Conservation (phyloP, 2,888 invertebrate species). For the Elysia crispata region DNA sequence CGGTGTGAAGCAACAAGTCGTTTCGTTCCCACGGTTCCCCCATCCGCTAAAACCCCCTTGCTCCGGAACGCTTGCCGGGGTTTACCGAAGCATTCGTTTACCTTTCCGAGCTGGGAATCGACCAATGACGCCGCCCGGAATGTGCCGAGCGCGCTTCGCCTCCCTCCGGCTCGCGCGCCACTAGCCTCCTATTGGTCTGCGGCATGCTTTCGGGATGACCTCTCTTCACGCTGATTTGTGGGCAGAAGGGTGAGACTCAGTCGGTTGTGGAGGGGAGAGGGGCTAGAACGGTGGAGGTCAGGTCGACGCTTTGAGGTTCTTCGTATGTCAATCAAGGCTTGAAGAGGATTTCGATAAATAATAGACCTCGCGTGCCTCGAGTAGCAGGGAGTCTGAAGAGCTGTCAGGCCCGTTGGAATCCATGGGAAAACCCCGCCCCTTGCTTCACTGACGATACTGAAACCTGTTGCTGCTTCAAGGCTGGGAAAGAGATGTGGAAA, state of each 20-base stretch:
- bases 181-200: slow-evolving; percentile 14
- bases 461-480: too few relatives aligned
- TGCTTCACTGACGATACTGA: too few relatives aligned
- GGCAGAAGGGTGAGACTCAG: too few relatives aligned
- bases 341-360: slow-evolving; percentile 36
- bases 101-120: background rate
- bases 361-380: slow-evolving; percentile 42
- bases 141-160: slow-evolving; percentile 43
- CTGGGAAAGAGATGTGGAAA: background rate
- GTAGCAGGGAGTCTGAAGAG: background rate
- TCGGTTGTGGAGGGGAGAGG: too few relatives aligned
- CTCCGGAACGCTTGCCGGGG: too few relatives aligned
- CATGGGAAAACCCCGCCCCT: slow-evolving; percentile 45
- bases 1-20: slow-evolving; percentile 48
- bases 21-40: slow-evolving; percentile 40
- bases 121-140: slow-evolving; percentile 39
- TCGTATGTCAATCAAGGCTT: slow-evolving; percentile 38
- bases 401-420: background rate
- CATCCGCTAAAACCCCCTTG: background rate
- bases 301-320: too few relatives aligned
- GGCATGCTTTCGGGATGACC: slow-evolving; percentile 31
- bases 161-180: slow-evolving; percentile 40
- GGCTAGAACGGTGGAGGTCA: too few relatives aligned
- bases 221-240: too few relatives aligned
- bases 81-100: too few relatives aligned